Evolutionary conservation across 2,797 vertebrate species (phyloP).

Genomic region (Premnoplex brunnescens): DNA sequence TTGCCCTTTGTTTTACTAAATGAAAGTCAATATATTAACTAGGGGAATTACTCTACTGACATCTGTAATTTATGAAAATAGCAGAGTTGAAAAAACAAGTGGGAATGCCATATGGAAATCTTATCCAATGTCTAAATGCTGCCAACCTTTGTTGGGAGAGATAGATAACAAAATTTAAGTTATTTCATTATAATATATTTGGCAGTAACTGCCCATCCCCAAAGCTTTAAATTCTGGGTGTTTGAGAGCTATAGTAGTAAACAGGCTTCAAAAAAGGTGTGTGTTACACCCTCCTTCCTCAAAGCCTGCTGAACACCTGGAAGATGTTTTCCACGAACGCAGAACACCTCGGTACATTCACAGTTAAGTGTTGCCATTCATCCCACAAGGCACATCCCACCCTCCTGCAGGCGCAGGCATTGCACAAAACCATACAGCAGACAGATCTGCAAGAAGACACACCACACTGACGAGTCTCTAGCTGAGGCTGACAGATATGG

Average conservation of each 20-base stretch:
- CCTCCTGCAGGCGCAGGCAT: rapidly evolving
- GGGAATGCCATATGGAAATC: neutral
- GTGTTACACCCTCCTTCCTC: neutral
- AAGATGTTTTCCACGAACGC: neutral
- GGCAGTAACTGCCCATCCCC: neutral
- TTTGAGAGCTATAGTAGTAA: neutral
- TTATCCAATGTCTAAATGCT: neutral
- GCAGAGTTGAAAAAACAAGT: neutral
- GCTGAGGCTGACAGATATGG: neutral
- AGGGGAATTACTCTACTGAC: neutral
- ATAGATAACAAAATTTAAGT: neutral
- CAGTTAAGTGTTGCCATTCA: rapidly evolving
- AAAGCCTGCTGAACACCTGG: neutral
- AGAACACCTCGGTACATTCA: neutral
- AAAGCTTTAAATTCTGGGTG: neutral
- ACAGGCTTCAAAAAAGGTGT: neutral
- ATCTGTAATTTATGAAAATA: neutral
- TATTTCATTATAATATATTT: neutral
- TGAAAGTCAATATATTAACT: neutral
- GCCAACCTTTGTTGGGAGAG: neutral
- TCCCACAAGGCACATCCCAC: rapidly evolving
- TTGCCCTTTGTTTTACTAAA: constrained; percentile 9
- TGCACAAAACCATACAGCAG: rapidly evolving
- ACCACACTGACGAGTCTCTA: too few relatives aligned
- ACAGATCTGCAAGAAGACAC: neutral